Evolutionary conservation across 2,113 vertebrate genomes (phyloP), one percentile per base, ranked within the genome.

Genomic region (Rhabdomys dilectus): DNA sequence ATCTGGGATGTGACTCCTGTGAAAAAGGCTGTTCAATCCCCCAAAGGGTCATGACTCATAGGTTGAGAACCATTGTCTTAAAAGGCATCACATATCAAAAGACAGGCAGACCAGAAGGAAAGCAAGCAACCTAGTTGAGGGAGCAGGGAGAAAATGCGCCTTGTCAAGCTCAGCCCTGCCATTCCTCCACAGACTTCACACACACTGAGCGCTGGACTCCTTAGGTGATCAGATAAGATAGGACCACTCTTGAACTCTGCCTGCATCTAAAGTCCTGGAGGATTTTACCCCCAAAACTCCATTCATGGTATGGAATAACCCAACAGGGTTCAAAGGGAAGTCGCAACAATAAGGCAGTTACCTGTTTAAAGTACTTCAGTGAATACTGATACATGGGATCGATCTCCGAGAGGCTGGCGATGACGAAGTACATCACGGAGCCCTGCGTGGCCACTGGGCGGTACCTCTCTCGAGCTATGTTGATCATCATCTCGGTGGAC

Each of bases 351-450:
- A 75, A 39, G 70, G 36, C 3, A 60, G 81, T 90, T 90, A 99
- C 98, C 97, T 99, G 98, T 96, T 99, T 99, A 98, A 99, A 99
- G 97, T 99, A 99, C 94, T 99, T 99, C 48, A 99, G 97, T 34
- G 99, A 99, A 96, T 99, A 99, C 78, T 99, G 99, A 97, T 99
- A 99, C 98, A 99, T 99, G 1, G 98, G 98, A 96, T 99, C 99
- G 42, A 99, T 99, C 96, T 99, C 99, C 3, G 99, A 99, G 36
- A 99, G 98, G 95, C 98, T 98, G 81, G 99, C 98, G 4, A 99
- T 98, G 68, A 99, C 98, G 76, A 99, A 99, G 96, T 99, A 99
- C 93, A 99, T 98, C 62, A 99, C 97, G 5, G 99, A 99, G 70
- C 98, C 99, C 42, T 97, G 98, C 15, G 98, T 98, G 75, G 99